phyloP scores from a whole-genome alignment of 2,797 vertebrate genomes.

The Protonibea diacanthus region DNA sequence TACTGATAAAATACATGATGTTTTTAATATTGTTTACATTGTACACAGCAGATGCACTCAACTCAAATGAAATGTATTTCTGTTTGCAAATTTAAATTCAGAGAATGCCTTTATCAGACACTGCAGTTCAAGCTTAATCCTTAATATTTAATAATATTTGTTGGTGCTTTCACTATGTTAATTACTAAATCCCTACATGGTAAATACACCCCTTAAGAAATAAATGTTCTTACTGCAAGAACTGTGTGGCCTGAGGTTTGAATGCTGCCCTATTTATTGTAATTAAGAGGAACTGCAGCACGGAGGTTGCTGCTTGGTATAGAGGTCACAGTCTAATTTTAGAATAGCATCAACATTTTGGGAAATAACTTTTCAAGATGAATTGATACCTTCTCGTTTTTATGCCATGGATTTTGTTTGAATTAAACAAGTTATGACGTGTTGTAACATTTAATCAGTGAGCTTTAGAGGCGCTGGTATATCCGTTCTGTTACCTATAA shows the following conservation, averaged over 20 bases:
- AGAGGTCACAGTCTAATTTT: neutral
- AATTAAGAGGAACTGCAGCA: neutral
- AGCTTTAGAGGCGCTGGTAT: neutral
- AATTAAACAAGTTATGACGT: neutral
- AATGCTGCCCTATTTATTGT: constrained; percentile 15
- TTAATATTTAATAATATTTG: constrained; percentile 22
- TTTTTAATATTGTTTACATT: constrained; percentile 14
- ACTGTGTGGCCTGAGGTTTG: constrained; percentile 33
- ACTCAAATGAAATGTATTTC: constrained; percentile 37
- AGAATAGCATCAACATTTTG: neutral
- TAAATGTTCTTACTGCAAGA: constrained; percentile 39
- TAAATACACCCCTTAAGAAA: constrained; percentile 32
- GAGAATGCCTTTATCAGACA: constrained; percentile 43
- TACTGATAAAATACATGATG: neutral
- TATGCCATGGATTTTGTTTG: neutral
- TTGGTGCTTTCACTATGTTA: constrained; percentile 54
- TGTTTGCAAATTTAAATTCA: constrained; percentile 59
- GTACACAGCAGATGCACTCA: neutral
- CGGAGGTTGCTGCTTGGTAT: too few relatives aligned
- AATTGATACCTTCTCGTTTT: neutral
- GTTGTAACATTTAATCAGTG: neutral
- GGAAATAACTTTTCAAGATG: neutral
- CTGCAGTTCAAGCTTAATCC: constrained; percentile 57
- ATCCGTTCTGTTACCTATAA: neutral
- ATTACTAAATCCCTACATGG: constrained; percentile 53